A percentile compares a stretch with the other conserved stretches of the same genome.
Conservation (phyloP, 2,888 invertebrate genomes). For the Lithophane semibrunnea region DNA sequence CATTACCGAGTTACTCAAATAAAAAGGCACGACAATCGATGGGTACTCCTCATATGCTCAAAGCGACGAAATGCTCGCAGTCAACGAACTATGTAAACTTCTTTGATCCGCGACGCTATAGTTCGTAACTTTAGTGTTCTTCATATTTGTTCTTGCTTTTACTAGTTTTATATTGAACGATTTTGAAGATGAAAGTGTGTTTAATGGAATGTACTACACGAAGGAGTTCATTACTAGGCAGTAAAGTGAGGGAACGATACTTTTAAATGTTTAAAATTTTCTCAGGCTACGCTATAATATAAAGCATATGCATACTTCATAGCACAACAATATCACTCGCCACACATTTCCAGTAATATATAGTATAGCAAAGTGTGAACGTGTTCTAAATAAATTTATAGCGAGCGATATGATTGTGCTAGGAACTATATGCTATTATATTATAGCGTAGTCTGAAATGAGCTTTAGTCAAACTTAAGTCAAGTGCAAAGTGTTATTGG, state of each 20-base stretch:
- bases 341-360: too few species aligned
- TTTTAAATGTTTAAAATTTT: neutral
- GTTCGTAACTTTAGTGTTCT: constrained; percentile 50
- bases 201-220: neutral
- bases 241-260: neutral
- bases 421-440: too few species aligned
- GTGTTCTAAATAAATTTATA: too few species aligned
- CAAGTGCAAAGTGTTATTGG: too few species aligned
- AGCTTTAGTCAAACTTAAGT: too few species aligned
- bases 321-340: too few species aligned
- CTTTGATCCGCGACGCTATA: constrained; percentile 70
- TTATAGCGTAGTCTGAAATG: too few species aligned
- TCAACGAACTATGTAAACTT: constrained; percentile 68
- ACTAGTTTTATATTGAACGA: constrained; percentile 19
- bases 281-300: too few species aligned
- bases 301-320: too few species aligned
- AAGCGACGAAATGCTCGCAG: constrained; percentile 63
- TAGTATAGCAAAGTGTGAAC: too few species aligned
- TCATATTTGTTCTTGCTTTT: constrained; percentile 57
- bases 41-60: constrained; percentile 62
- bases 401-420: too few species aligned
- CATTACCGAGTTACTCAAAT: constrained; percentile 50
- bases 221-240: neutral
- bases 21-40: constrained; percentile 52
- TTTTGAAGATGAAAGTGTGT: constrained; percentile 20